phyloP scores from a whole-genome alignment of 2,113 vertebrate species.

The Telmatochromis sp. region DNA sequence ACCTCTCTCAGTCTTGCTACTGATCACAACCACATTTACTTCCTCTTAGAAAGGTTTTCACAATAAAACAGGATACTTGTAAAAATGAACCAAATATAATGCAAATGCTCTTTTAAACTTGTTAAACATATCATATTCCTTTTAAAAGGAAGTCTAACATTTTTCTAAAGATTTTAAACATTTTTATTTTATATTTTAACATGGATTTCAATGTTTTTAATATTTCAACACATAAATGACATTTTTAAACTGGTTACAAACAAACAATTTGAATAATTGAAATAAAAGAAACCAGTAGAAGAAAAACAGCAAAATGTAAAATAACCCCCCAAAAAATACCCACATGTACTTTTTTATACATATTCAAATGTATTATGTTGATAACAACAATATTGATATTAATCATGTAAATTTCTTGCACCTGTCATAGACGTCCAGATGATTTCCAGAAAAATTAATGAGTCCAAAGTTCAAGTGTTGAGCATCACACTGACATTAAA shows the following conservation, averaged over 20 bases:
- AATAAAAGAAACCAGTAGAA: background rate
- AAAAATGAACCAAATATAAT: background rate
- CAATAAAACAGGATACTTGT: background rate
- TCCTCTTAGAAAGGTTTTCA: background rate
- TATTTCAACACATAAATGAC: background rate
- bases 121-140: background rate
- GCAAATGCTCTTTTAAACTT: background rate
- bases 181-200: background rate
- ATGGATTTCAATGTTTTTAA: background rate
- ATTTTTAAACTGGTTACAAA: background rate
- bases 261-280: background rate
- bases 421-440: background rate
- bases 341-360: background rate
- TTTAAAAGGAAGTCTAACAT: background rate
- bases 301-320: background rate
- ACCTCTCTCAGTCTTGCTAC: background rate
- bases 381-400: background rate
- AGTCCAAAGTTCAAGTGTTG: background rate
- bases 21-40: background rate
- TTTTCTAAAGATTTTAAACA: fast-evolving
- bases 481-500: background rate
- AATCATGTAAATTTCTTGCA: background rate
- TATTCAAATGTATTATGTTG: background rate
- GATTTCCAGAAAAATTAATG: fast-evolving
- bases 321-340: background rate